Evolutionary conservation across 2,797 vertebrate genomes (phyloP), one percentile per base, ranked within the genome.

Genomic region (Microchirus variegatus): DNA sequence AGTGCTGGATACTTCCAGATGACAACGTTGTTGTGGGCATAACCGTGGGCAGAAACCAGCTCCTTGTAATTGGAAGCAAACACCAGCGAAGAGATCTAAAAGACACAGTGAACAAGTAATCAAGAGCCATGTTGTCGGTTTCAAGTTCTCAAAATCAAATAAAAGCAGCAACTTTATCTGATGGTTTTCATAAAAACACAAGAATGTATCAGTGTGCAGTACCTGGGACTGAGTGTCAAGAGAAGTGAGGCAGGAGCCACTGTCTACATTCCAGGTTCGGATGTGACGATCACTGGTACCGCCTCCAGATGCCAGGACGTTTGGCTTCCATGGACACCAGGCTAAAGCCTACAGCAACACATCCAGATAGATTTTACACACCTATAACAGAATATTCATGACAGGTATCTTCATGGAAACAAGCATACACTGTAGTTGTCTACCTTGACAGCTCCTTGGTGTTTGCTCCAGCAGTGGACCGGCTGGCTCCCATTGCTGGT

Each of bases 371-470:
- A 31, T 31, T 31, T 31, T 6, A 6, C 31, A 31, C 31, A 31
- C 31, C 31, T 31, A 31, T 5, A 31, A 31, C 31, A 31, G 31
- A 31, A 31, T 31, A 31, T 31, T 31, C 31, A 31, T 7, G 31
- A 31, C 7, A 31, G 1, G 31, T 8, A 31, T 31, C 40, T 12
- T 15, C 12, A 13, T 1, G 9, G 0, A 8, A n/a, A 16, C 1
- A 3, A 22, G 22, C 5, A 22, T 22, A 22, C 5, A 31, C 31
- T 31, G 31, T 8, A 31, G 31, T 31, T 31, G 2, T 86, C 91
- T 53, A 97, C 97, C 94, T 99, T 99, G 58, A 99, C 95, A n/a
- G 97, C 98, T 15, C 96, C 97, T 75, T 97, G 96, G 72, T 99
- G 98, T 83, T 97, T 95, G 14, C 86, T 95, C 77, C 96, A 96